These are phyloP conservation scores for Dromaius novaehollandiae DNA, from an alignment of 2,113 vertebrate species.

Conservation along the genomic window DNA sequence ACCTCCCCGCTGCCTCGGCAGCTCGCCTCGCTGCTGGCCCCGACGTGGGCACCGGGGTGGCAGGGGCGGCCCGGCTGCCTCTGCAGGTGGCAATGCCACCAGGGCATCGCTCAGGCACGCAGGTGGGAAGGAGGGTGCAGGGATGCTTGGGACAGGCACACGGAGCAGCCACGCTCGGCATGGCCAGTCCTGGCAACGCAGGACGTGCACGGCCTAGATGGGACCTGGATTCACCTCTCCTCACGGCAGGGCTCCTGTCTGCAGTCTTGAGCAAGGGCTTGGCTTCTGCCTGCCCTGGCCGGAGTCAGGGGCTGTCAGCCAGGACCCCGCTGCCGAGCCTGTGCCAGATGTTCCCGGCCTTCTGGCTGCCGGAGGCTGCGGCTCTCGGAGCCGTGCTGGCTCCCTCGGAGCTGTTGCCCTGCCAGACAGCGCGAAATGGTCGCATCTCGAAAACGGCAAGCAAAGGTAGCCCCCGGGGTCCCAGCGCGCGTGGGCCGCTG, in stretches of 20 bases:
- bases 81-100: no score
- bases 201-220: fast-evolving
- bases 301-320: no score
- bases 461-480: background rate
- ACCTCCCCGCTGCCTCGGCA: no score
- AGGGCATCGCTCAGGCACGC: no score
- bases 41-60: background rate
- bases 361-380: background rate
- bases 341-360: background rate
- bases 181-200: background rate
- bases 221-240: no score
- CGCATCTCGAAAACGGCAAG: background rate
- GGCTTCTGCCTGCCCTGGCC: background rate
- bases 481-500: background rate
- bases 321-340: background rate
- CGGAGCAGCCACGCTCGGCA: fast-evolving
- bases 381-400: background rate
- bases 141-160: background rate
- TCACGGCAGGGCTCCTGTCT: no score
- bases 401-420: background rate
- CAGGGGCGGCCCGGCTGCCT: background rate
- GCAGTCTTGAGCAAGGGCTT: background rate
- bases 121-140: background rate
- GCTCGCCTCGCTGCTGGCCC: no score
- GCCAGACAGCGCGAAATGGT: background rate